Evolutionary conservation across 2,113 vertebrate species (phyloP).

Genomic region (Psittacus erithacus): DNA sequence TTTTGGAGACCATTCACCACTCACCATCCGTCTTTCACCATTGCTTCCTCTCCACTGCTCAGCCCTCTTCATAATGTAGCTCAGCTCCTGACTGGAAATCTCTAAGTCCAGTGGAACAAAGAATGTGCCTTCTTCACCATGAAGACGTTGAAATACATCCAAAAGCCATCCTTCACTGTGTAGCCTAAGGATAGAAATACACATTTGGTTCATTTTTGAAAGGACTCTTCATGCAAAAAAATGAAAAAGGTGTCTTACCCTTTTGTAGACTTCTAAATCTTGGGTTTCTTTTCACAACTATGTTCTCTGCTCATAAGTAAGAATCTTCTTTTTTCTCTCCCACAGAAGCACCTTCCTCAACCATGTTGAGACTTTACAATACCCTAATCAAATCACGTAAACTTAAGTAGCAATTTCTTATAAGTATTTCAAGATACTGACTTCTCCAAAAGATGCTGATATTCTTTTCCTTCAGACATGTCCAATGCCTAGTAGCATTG

Average conservation of each 20-base stretch:
- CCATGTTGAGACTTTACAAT: background rate
- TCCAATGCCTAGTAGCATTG: background rate
- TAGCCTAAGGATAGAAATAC: conserved; percentile 69
- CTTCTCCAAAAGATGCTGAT: background rate
- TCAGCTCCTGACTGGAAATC: conserved; percentile 91
- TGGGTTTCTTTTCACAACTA: background rate
- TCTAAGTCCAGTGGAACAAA: conserved; percentile 89
- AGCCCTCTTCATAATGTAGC: conserved; percentile 86
- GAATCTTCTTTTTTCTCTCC: background rate
- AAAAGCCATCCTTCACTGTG: conserved; percentile 83
- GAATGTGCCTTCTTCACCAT: conserved; percentile 80
- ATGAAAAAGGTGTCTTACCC: background rate
- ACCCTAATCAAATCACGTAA: background rate
- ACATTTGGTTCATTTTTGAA: background rate
- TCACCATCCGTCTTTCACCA: conserved; percentile 89
- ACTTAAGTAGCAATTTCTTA: background rate
- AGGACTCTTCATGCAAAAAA: background rate
- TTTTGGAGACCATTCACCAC: background rate
- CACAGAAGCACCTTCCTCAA: background rate
- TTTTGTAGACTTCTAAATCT: background rate
- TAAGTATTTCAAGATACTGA: background rate
- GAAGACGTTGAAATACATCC: conserved; percentile 83
- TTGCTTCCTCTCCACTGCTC: conserved; percentile 90
- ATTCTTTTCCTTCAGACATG: background rate
- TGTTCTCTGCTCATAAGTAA: background rate